Base-by-base conservation (phyloP, 1,140 invertebrate species). In the Chlorops oryzae region DNA sequence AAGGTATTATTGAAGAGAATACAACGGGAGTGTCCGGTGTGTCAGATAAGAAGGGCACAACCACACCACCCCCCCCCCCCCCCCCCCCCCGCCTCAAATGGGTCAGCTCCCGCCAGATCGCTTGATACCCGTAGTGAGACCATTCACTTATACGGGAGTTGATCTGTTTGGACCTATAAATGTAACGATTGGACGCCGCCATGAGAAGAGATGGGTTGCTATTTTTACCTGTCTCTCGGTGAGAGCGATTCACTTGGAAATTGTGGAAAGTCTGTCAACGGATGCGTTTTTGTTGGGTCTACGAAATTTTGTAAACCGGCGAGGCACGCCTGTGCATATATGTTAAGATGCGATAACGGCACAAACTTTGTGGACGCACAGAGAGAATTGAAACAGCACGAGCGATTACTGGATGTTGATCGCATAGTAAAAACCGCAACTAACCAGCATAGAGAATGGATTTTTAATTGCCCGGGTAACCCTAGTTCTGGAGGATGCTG, bases 401-500 rank as follows among this genome's bases (percentile, higher is more conserved):
- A n/a, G 18, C 5, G n/a, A 20, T 24, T 38, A 17, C 24, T 20
- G n/a, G 13, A 25, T 20, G 37, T 21, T 10, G 34, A 17, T 39
- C 20, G 28, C 5, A 50, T 20, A 7, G 37, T 12, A 21, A 15
- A 3, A 12, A 51, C 21, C 10, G 28, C 12, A 43, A 15, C 25
- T 3, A 38, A 18, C 13, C 23, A 39, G 15, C n/a, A 18, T n/a
- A 47, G 47, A 9, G 39, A 52, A 18, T 53, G 51, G 51, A 3
- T 35, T 5, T 53, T 43, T 23, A 49, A 49, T 43, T 44, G 39
- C 15, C 40, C 47, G 27, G n/a, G 10, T 12, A 47, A 47, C 37
- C 51, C 52, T 2, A 42, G 32, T 20, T 13, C 46, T 25, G 46
- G 46, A 15, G 62, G 65, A 15, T 32, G 52, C 21, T 63, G 66